phyloP scores from a whole-genome alignment of 2,113 vertebrate genomes.

The Prochilodus magdalenae region DNA sequence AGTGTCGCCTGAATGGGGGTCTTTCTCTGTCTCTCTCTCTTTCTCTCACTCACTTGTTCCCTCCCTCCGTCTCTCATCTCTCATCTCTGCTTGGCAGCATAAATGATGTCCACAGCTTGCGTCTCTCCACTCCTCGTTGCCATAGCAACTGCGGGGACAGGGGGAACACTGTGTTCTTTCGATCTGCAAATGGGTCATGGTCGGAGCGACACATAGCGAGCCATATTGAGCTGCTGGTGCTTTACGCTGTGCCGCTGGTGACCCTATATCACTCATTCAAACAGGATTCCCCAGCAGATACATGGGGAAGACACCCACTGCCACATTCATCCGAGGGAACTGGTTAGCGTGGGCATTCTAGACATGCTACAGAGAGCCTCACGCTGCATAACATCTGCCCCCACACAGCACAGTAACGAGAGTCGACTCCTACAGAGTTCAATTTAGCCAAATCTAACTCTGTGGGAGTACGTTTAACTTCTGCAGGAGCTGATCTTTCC shows the following conservation, averaged over 20 bases:
- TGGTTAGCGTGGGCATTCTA: neutral
- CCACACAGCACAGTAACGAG: conserved; percentile 16
- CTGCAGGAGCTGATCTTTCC: conserved; percentile 18
- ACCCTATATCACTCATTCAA: conserved; percentile 49
- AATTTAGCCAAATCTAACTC: conserved; percentile 22
- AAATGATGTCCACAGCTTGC: conserved; percentile 72
- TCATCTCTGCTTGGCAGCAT: conserved; percentile 50
- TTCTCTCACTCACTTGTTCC: conserved; percentile 42
- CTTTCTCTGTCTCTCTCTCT: conserved; percentile 24
- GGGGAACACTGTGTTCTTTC: conserved; percentile 75
- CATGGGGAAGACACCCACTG: neutral
- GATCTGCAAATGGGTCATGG: conserved; percentile 78
- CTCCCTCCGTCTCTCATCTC: conserved; percentile 48
- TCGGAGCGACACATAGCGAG: conserved; percentile 61
- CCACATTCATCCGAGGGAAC: neutral
- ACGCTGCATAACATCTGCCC: conserved; percentile 18
- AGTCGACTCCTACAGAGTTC: conserved; percentile 36
- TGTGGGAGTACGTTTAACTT: conserved; percentile 20
- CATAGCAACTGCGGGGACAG: conserved; percentile 79
- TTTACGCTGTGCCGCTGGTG: conserved; percentile 20
- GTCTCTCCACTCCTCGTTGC: conserved; percentile 79
- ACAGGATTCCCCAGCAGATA: conserved; percentile 44
- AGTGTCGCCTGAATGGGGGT: conserved; percentile 17
- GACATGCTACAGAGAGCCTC: conserved; percentile 8
- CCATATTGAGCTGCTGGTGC: conserved; percentile 44